phyloP scores from a whole-genome alignment of 2,113 vertebrate genomes.

The Melospiza georgiana region DNA sequence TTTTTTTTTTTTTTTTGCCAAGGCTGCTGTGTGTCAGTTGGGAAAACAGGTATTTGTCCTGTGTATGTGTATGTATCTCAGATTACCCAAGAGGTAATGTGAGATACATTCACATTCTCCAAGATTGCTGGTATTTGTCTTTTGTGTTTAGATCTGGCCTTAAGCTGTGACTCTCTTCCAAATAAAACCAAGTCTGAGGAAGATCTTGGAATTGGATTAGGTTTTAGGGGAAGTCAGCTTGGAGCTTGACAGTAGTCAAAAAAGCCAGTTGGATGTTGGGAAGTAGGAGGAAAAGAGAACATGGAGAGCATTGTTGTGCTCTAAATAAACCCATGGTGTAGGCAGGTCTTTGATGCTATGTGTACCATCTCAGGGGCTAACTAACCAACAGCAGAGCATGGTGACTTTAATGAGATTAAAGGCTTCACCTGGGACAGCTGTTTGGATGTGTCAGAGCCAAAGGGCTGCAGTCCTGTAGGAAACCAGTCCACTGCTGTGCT shows the following conservation, averaged over 20 bases:
- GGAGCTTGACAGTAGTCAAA: background rate
- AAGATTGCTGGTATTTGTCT: background rate
- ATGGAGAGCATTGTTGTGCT: fast-evolving
- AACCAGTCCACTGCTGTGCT: fast-evolving
- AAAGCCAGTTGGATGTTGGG: background rate
- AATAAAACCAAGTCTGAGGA: background rate
- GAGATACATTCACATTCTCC: too few species aligned
- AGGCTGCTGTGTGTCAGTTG: background rate
- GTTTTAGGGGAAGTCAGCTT: background rate
- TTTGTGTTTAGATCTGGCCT: background rate
- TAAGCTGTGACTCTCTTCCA: background rate
- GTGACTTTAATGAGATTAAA: background rate
- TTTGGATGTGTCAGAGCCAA: background rate
- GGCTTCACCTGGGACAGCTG: background rate
- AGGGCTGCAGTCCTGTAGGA: background rate
- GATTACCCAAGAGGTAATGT: too few species aligned
- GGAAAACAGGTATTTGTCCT: background rate
- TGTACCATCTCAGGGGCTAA: background rate
- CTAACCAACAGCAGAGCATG: background rate
- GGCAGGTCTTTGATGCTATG: background rate
- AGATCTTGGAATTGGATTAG: background rate
- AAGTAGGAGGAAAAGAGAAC: background rate
- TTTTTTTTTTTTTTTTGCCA: background rate
- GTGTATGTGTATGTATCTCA: background rate
- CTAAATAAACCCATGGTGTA: background rate